A percentile compares a stretch with the other conserved stretches of the same genome.
Conservation (phyloP, 2,113 vertebrate genomes). For the Corythornis madagascariensis region DNA sequence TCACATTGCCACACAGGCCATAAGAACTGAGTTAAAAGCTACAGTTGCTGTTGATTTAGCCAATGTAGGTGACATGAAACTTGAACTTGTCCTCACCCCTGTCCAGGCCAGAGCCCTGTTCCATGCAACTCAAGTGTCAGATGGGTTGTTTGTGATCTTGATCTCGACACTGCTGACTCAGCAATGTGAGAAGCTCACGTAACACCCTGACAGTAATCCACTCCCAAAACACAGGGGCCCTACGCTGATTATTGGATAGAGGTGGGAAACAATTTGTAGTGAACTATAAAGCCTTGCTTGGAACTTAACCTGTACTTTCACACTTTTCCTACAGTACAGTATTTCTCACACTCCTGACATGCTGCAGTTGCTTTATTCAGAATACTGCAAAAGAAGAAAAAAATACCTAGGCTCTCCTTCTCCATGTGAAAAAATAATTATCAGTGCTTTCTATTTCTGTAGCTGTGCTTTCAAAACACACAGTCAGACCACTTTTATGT, state of each 20-base stretch:
- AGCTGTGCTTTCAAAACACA: neutral
- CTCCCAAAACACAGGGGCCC: neutral
- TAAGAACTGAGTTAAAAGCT: neutral
- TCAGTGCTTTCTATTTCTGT: neutral
- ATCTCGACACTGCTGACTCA: neutral
- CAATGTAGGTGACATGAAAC: neutral
- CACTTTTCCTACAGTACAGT: neutral
- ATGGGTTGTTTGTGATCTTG: neutral
- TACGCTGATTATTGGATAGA: neutral
- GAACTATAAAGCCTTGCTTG: neutral
- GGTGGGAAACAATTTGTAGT: neutral
- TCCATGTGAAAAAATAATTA: neutral
- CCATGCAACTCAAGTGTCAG: neutral
- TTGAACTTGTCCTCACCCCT: neutral
- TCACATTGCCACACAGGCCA: neutral
- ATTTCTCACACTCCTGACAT: neutral
- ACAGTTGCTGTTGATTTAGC: neutral
- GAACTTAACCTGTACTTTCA: neutral
- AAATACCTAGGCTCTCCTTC: neutral
- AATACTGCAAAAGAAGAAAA: neutral
- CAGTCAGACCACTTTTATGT: neutral
- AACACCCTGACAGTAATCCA: neutral
- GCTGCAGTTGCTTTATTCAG: neutral
- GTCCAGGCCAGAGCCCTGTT: rapidly evolving
- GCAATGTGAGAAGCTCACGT: neutral